These are phyloP conservation scores for Amiota minor DNA, from an alignment of 2,888 invertebrate genomes.

Conservation along the genomic window DNA sequence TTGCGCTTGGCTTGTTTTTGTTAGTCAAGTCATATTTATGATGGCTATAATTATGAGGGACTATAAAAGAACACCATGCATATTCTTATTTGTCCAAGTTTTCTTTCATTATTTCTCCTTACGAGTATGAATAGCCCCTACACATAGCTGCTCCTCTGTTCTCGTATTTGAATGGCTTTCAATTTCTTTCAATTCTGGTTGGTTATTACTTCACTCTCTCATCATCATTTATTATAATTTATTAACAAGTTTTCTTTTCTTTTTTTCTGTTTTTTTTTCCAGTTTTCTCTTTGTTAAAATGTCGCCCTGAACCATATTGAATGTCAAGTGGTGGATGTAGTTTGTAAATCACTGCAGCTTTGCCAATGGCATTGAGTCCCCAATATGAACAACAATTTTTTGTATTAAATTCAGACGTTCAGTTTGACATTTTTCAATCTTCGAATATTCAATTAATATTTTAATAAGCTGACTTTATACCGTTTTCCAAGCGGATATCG, in stretches of 20 bases:
- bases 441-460: conserved; percentile 66
- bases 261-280: neutral
- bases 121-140: conserved; percentile 11
- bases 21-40: conserved; percentile 50
- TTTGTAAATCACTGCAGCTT: neutral
- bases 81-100: neutral
- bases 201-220: conserved; percentile 33
- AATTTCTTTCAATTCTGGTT: conserved; percentile 32
- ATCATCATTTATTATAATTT: conserved; percentile 12
- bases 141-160: neutral
- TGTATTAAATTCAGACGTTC: neutral
- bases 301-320: neutral
- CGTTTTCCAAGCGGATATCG: conserved; percentile 59
- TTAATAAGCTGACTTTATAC: conserved; percentile 64
- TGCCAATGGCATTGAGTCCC: neutral
- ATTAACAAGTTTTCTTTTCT: conserved; percentile 10
- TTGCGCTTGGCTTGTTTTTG: neutral
- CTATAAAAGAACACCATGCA: conserved; percentile 45
- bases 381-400: neutral
- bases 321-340: neutral
- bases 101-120: conserved; percentile 1
- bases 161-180: conserved; percentile 25
- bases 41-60: conserved; percentile 58
- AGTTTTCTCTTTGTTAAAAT: neutral
- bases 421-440: conserved; percentile 28